phyloP scores from a whole-genome alignment of 2,113 vertebrate species.

The Cyprinodon variegatus region DNA sequence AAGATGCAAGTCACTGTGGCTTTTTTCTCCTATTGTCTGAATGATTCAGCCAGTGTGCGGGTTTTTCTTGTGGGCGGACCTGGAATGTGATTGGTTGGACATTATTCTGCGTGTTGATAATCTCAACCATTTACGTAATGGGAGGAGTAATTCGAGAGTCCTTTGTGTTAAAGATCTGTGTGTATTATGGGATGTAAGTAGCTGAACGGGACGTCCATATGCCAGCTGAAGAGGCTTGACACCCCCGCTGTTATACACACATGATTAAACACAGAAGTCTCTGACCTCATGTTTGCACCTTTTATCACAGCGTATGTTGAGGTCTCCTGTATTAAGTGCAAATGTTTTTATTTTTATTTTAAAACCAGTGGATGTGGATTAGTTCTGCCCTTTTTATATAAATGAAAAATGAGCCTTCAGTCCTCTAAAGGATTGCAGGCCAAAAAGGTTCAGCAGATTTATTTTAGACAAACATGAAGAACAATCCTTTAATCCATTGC shows the following conservation, averaged over 20 bases:
- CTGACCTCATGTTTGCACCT: neutral
- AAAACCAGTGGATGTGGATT: neutral
- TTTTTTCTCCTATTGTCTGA: conserved; percentile 36
- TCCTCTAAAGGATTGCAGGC: neutral
- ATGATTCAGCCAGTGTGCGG: conserved; percentile 1
- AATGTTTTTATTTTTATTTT: neutral
- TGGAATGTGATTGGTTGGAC: conserved; percentile 41
- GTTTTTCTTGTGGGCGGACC: neutral
- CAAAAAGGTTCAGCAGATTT: conserved; percentile 1
- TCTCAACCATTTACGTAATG: conserved; percentile 72
- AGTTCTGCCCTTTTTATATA: neutral
- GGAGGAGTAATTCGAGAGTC: conserved; percentile 56
- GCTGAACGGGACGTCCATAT: no score
- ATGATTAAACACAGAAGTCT: neutral
- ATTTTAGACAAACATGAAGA: conserved; percentile 3
- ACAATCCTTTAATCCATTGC: conserved; percentile 10
- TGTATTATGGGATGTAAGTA: conserved; percentile 26
- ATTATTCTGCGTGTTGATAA: conserved; percentile 73
- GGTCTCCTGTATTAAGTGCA: neutral
- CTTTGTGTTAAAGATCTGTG: conserved; percentile 62
- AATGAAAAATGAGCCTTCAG: neutral
- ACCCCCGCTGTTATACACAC: neutral
- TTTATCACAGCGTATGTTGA: neutral
- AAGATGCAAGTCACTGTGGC: conserved; percentile 37
- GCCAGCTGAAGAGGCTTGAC: neutral